phyloP scores from a whole-genome alignment of 1,140 invertebrate species.

The Halesus radiatus region DNA sequence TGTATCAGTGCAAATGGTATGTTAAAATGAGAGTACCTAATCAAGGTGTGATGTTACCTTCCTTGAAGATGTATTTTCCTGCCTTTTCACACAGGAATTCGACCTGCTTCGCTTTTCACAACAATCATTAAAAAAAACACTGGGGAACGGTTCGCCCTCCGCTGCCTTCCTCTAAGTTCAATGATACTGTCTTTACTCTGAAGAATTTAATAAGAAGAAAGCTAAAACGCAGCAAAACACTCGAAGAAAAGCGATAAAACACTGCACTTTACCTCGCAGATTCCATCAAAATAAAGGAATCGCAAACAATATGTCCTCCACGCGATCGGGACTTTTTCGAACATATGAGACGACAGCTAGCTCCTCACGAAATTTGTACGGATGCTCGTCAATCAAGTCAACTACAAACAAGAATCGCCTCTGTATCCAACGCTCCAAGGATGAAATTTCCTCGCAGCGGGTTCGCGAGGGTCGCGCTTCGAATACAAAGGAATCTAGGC shows the following conservation, averaged over 20 bases:
- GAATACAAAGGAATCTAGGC: neutral
- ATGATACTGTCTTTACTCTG: too few species aligned
- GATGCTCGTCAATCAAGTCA: conserved; percentile 14
- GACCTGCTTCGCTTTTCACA: neutral
- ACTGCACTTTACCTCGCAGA: neutral
- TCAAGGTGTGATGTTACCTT: conserved; percentile 10
- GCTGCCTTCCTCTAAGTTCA: neutral
- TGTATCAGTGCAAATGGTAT: too few species aligned
- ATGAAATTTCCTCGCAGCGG: neutral
- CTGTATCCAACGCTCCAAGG: neutral
- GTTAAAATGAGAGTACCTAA: too few species aligned
- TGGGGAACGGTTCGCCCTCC: neutral
- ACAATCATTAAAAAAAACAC: neutral
- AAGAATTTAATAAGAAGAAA: too few species aligned
- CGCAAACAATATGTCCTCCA: conserved; percentile 8
- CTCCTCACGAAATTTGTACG: conserved; percentile 29
- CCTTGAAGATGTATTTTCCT: conserved; percentile 32
- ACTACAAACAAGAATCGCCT: neutral
- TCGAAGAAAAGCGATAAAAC: too few species aligned
- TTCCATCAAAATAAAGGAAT: conserved; percentile 16
- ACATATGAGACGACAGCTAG: conserved; percentile 4
- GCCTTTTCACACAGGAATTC: conserved; percentile 28
- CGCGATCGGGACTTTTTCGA: conserved; percentile 1
- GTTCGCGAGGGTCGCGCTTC: conserved; percentile 1
- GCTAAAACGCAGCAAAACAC: too few species aligned